Percentiles rank a stretch among this genome's conserved stretches.
Conservation (phyloP, 2,888 invertebrate genomes). For the Ennomos fuscantarius region DNA sequence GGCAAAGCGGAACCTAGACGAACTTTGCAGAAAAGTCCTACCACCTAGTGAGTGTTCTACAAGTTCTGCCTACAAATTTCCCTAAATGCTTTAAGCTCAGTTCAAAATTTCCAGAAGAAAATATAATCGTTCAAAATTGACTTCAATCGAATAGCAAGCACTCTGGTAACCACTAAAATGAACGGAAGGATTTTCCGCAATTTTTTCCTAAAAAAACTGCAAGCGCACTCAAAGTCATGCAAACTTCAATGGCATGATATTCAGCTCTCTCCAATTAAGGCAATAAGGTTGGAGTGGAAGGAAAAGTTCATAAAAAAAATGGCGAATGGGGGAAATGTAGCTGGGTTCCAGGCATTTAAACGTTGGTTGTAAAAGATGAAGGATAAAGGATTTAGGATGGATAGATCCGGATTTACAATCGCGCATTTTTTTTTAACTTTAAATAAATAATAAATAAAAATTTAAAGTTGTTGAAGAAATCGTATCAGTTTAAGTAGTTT, state of each 20-base stretch:
- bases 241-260: conserved; percentile 55
- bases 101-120: too few relatives aligned
- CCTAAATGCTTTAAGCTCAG: too few relatives aligned
- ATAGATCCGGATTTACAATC: too few relatives aligned
- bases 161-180: conserved; percentile 9
- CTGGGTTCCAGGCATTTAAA: conserved; percentile 2
- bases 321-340: not conserved
- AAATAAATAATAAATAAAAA: too few relatives aligned
- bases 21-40: too few relatives aligned
- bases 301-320: conserved; percentile 49
- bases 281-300: conserved; percentile 53
- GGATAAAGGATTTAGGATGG: not conserved
- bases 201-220: conserved; percentile 13
- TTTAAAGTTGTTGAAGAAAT: too few relatives aligned
- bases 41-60: too few relatives aligned
- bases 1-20: too few relatives aligned
- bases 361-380: not conserved
- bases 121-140: not conserved
- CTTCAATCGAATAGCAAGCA: not conserved
- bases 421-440: too few relatives aligned
- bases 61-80: too few relatives aligned
- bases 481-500: too few relatives aligned
- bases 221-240: conserved; percentile 50
- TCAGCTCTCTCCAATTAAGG: conserved; percentile 62
- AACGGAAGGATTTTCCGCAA: conserved; percentile 7